Percentiles rank a stretch among this genome's conserved stretches.
These are phyloP conservation scores for Mimumesa dahlbomi DNA, from an alignment of 2,888 invertebrate species.

Conservation along the genomic window DNA sequence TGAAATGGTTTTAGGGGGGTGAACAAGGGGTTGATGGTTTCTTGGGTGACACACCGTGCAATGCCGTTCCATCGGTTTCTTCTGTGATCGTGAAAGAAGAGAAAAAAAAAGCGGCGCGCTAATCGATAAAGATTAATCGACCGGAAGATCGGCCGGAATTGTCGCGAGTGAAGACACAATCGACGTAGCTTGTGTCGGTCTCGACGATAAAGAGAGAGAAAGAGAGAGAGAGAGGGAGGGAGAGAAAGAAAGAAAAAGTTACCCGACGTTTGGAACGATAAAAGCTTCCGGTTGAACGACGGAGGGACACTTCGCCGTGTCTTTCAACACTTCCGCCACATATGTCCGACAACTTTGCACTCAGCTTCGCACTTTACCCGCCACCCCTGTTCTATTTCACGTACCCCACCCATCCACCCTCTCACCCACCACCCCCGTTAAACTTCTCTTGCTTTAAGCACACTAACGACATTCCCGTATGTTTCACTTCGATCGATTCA, in stretches of 20 bases:
- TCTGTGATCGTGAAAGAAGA: slow-evolving; percentile 7
- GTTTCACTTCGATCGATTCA: slow-evolving; percentile 17
- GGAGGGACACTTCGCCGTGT: slow-evolving; percentile 45
- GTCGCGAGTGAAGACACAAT: slow-evolving; percentile 42
- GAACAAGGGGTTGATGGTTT: too few species aligned
- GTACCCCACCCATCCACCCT: slow-evolving; percentile 9
- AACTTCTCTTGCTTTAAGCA: slow-evolving; percentile 26
- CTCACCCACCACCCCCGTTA: too few species aligned
- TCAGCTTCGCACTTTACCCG: slow-evolving; percentile 46
- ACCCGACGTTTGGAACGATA: slow-evolving; percentile 57
- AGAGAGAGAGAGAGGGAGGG: too few species aligned
- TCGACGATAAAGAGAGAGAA: too few species aligned
- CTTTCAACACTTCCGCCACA: slow-evolving; percentile 52
- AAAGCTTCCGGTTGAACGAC: slow-evolving; percentile 60
- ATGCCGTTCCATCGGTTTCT: too few species aligned
- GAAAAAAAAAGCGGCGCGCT: not conserved
- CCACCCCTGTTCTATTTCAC: slow-evolving; percentile 25
- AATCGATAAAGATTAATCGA: slow-evolving; percentile 55
- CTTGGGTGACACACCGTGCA: too few species aligned
- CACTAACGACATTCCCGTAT: not conserved
- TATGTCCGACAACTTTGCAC: slow-evolving; percentile 64
- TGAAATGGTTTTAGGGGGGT: too few species aligned
- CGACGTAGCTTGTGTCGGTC: slow-evolving; percentile 39
- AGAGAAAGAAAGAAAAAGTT: slow-evolving; percentile 62
- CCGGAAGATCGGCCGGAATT: slow-evolving; percentile 30